phyloP scores from a whole-genome alignment of 2,113 vertebrate species.

The Cygnus buccinator region DNA sequence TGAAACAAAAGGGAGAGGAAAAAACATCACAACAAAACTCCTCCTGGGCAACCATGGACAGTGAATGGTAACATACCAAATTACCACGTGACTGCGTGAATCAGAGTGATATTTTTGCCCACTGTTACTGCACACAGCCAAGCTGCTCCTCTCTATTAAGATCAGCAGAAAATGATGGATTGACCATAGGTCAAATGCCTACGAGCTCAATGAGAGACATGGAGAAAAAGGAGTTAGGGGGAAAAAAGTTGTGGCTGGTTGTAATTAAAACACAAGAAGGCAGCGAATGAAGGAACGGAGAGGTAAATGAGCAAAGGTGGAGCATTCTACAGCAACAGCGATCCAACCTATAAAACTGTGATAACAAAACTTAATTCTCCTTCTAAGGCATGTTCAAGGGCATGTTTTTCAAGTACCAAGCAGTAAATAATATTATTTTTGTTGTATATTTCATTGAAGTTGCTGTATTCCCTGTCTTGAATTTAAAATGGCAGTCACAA shows the following conservation, averaged over 20 bases:
- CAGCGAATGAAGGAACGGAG: not conserved
- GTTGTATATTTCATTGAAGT: not conserved
- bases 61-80: not conserved
- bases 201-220: not conserved
- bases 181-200: not conserved
- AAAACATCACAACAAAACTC: not conserved
- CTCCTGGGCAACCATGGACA: not conserved
- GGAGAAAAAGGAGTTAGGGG: not conserved
- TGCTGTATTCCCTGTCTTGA: not conserved
- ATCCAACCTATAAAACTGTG: not conserved
- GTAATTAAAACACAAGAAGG: not conserved
- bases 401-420: not conserved
- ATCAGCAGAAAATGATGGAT: not conserved
- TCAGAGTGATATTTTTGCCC: not conserved
- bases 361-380: conserved; percentile 2
- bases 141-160: not conserved
- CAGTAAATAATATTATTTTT: conserved; percentile 19
- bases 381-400: not conserved
- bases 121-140: not conserved
- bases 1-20: not conserved
- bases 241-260: not conserved
- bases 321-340: not conserved
- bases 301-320: not conserved
- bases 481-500: conserved; percentile 47
- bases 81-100: not conserved